These are phyloP conservation scores for Phalera bucephala DNA, from an alignment of 2,888 invertebrate genomes.

Conservation along the genomic window DNA sequence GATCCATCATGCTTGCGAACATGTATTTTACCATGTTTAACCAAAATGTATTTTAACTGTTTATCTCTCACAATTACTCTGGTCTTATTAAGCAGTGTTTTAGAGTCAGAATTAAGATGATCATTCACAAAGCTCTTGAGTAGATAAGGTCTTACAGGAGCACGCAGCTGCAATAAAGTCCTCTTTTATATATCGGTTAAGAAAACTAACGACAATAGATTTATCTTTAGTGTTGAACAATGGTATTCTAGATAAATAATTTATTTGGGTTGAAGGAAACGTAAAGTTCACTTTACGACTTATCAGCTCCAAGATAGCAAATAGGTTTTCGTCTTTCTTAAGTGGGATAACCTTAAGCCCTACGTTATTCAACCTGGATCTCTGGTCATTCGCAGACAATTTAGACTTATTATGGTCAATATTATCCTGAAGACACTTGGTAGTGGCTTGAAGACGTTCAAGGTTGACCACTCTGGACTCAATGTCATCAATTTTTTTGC, in stretches of 20 bases:
- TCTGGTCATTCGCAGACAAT: constrained; percentile 9
- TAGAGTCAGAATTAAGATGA: background rate
- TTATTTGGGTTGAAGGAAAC: constrained; percentile 5
- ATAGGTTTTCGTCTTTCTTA: constrained; percentile 22
- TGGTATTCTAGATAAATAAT: constrained; percentile 12
- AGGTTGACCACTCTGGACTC: constrained; percentile 5
- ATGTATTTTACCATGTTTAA: constrained; percentile 1
- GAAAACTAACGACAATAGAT: constrained; percentile 4
- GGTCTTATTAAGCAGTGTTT: background rate
- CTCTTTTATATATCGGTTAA: constrained; percentile 14
- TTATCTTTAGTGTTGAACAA: constrained; percentile 8
- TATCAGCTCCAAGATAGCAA: constrained; percentile 6
- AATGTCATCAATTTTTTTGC: background rate
- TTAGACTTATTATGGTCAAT: constrained; percentile 6
- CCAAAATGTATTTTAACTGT: background rate
- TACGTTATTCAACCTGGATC: constrained; percentile 14
- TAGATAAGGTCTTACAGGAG: background rate
- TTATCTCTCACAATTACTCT: background rate
- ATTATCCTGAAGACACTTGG: constrained; percentile 8
- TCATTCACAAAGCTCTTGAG: background rate
- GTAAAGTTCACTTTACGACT: constrained; percentile 1
- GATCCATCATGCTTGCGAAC: no score
- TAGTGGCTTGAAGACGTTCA: constrained; percentile 6
- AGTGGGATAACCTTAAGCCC: constrained; percentile 22
- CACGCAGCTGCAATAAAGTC: constrained; percentile 13